A percentile compares a stretch with the other conserved stretches of the same genome.
phyloP scores from a whole-genome alignment of 2,113 vertebrate species.

The Diphyllodes magnificus region DNA sequence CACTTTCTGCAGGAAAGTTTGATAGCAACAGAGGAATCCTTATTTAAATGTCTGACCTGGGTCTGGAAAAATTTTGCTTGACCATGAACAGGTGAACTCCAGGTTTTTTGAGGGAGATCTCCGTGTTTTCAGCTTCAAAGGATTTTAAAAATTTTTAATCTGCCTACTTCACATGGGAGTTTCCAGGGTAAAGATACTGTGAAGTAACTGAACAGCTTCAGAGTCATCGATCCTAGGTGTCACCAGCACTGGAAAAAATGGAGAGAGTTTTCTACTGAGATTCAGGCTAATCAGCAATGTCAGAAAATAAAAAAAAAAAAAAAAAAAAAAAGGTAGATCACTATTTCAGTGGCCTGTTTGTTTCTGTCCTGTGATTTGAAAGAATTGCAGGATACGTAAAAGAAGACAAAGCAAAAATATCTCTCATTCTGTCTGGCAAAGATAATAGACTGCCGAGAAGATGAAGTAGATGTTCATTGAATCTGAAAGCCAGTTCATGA shows the following conservation, averaged over 20 bases:
- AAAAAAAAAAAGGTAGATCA: accelerated
- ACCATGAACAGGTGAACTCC: accelerated
- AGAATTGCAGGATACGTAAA: accelerated
- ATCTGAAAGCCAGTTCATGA: background rate
- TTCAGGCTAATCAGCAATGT: background rate
- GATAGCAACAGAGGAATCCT: background rate
- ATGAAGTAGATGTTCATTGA: background rate
- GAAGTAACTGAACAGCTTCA: background rate
- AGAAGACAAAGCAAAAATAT: background rate
- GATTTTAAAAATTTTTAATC: background rate
- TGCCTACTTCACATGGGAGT: background rate
- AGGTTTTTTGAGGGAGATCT: background rate
- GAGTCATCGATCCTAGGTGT: background rate
- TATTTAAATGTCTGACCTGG: background rate
- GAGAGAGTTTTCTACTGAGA: background rate
- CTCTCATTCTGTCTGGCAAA: background rate
- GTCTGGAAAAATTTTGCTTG: background rate
- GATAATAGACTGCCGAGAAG: background rate
- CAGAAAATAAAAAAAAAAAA: background rate
- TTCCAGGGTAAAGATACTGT: background rate
- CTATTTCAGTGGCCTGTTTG: background rate
- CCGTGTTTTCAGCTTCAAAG: background rate
- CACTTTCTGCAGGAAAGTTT: background rate
- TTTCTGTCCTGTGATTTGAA: background rate
- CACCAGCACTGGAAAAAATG: background rate